A percentile compares a stretch with the other conserved stretches of the same genome.
phyloP scores from a whole-genome alignment of 2,888 invertebrate genomes.

The Ceratothoa steindachneri region DNA sequence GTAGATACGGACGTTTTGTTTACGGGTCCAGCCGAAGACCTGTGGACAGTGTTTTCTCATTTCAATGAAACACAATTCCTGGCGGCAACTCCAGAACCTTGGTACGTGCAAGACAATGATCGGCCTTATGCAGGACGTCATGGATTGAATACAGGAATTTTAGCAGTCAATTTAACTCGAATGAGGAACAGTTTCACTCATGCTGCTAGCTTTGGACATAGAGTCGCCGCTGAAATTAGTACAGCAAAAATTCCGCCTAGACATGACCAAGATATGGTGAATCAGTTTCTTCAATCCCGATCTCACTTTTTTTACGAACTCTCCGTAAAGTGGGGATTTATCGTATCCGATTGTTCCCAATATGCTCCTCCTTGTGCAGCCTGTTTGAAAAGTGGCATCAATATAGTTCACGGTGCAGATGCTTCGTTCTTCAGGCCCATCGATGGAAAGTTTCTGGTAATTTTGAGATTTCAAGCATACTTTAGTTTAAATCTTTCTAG shows the following conservation, averaged over 20 bases:
- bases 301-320: constrained; percentile 52
- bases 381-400: constrained; percentile 33
- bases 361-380: constrained; percentile 24
- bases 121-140: constrained; percentile 33
- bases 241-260: constrained; percentile 39
- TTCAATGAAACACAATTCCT: constrained; percentile 55
- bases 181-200: constrained; percentile 50
- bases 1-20: constrained; percentile 57
- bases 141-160: constrained; percentile 58
- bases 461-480: too few relatives aligned
- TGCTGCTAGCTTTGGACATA: constrained; percentile 22
- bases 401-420: constrained; percentile 41
- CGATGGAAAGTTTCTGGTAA: constrained; percentile 37
- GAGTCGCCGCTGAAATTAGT: constrained; percentile 9
- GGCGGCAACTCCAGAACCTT: constrained; percentile 54
- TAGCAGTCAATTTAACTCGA: constrained; percentile 57
- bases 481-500: too few relatives aligned
- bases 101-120: constrained; percentile 24
- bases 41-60: constrained; percentile 54
- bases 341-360: constrained; percentile 22
- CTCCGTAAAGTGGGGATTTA: constrained; percentile 32
- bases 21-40: constrained; percentile 53
- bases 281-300: constrained; percentile 55
- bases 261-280: constrained; percentile 58
- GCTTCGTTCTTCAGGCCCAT: constrained; percentile 32